phyloP scores from a whole-genome alignment of 2,113 vertebrate genomes.

The Paradoxurus hermaphroditus region DNA sequence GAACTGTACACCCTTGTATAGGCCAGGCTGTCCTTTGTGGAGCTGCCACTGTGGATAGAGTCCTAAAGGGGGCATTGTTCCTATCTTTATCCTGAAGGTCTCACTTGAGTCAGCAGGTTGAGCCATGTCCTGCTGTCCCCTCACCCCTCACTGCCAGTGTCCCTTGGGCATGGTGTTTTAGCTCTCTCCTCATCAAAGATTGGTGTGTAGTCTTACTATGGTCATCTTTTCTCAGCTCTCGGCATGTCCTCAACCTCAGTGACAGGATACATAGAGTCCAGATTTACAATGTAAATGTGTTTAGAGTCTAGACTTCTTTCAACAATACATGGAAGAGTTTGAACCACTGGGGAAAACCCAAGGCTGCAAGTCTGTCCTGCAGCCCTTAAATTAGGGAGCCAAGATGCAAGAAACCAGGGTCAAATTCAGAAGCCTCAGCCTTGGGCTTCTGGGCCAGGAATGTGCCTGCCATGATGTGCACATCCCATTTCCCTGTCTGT shows the following conservation, averaged over 20 bases:
- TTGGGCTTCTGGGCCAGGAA: neutral
- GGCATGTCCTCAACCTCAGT: neutral
- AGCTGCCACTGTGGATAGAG: neutral
- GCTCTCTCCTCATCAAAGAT: neutral
- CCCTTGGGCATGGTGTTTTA: neutral
- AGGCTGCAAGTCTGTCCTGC: neutral
- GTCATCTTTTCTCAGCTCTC: neutral
- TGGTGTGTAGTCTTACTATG: neutral
- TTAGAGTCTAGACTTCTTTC: neutral
- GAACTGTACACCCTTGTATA: neutral
- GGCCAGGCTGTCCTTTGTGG: neutral
- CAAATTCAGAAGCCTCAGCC: neutral
- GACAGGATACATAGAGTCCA: neutral
- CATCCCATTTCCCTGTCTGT: neutral
- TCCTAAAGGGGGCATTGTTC: neutral
- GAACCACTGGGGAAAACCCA: neutral
- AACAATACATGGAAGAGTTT: neutral
- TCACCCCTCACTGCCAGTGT: neutral
- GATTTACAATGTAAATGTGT: neutral
- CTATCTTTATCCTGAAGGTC: neutral
- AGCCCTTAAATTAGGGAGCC: conserved; percentile 1
- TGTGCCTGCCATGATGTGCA: neutral
- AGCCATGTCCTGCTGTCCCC: neutral
- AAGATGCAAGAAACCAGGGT: neutral
- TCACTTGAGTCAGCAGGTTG: neutral